Conservation (phyloP, 2,797 vertebrate species). For the Nothura maculosa region DNA sequence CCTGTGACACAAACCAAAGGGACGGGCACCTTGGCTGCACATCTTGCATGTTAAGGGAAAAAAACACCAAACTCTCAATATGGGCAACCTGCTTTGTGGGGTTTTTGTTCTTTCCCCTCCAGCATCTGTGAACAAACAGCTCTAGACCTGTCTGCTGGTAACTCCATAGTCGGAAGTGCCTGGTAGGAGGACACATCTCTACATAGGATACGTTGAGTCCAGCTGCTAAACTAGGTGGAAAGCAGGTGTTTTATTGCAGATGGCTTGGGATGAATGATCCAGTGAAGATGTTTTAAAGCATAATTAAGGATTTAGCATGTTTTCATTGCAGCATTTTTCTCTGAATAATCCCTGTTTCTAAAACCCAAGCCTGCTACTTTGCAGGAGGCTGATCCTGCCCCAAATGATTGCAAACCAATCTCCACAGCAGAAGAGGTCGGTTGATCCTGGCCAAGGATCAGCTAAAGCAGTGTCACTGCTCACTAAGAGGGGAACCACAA, state of each 20-base stretch:
- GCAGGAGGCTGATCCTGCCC: not conserved
- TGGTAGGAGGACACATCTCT: not conserved
- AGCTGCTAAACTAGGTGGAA: not conserved
- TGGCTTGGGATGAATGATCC: not conserved
- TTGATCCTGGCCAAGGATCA: accelerated
- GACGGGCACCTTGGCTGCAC: not conserved
- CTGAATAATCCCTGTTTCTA: not conserved
- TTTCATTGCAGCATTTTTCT: not conserved
- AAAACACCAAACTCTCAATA: not conserved
- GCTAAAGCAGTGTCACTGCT: not conserved
- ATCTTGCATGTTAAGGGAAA: not conserved
- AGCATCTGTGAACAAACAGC: not conserved
- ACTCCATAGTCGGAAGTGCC: not conserved
- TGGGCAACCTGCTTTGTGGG: not conserved
- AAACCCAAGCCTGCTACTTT: not conserved
- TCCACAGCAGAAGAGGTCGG: not conserved
- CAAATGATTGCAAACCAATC: not conserved
- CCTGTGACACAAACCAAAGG: not conserved
- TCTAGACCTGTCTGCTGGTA: not conserved
- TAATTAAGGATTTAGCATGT: not conserved
- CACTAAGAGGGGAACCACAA: not conserved
- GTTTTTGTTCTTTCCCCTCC: not conserved
- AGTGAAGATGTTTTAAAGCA: not conserved
- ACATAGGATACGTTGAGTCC: not conserved
- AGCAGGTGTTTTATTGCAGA: not conserved